Conservation (phyloP, 1,140 invertebrate genomes). For the Alviniconcha marisindica region DNA sequence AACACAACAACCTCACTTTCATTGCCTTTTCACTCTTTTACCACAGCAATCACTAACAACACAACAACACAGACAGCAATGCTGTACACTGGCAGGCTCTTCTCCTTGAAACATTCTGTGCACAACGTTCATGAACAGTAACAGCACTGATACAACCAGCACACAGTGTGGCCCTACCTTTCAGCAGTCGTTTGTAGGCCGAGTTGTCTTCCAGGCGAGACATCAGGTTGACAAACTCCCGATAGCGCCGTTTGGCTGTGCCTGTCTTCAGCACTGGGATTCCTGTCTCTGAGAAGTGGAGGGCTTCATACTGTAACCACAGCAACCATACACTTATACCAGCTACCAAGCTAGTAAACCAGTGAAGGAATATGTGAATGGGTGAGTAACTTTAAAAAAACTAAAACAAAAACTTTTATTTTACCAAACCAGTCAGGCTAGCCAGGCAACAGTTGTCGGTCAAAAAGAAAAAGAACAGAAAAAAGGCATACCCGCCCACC, state of each 20-base stretch:
- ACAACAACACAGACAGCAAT: no score
- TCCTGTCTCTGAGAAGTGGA: constrained; percentile 54
- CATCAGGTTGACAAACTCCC: constrained; percentile 78
- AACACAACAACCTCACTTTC: background rate
- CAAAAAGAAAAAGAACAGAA: no score
- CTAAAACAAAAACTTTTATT: background rate
- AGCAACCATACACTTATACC: background rate
- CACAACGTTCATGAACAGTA: background rate
- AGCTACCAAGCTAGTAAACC: no score
- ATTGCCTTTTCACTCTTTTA: background rate
- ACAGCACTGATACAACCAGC: background rate
- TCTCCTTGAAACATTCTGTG: background rate
- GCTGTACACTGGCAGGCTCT: no score
- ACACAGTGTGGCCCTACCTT: constrained; percentile 58
- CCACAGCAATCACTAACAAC: no score
- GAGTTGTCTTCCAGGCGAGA: constrained; percentile 75
- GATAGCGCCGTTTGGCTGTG: constrained; percentile 74
- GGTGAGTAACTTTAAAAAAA: background rate
- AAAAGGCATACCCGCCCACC: no score
- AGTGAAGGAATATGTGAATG: no score
- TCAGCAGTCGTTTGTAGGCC: constrained; percentile 69
- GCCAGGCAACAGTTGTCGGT: no score
- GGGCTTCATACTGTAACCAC: constrained; percentile 59
- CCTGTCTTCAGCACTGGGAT: constrained; percentile 63
- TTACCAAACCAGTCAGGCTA: no score